Base-by-base conservation (phyloP, 2,797 vertebrate genomes). In the Pogoniulus pusillus region DNA sequence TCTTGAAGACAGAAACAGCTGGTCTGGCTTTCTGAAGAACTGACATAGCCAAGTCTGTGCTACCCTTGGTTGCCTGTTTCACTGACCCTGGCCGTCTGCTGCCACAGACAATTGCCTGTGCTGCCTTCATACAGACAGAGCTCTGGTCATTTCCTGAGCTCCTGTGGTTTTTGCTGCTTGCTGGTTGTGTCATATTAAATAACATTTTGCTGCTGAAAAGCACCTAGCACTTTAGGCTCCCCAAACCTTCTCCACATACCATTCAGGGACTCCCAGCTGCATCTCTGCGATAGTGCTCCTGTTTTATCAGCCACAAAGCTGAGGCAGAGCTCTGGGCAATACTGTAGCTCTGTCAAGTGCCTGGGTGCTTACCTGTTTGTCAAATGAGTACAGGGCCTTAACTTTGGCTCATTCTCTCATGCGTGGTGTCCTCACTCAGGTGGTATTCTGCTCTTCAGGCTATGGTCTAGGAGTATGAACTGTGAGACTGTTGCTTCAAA, bases 11-110 rank as follows among this genome's bases (percentile, higher is more conserved):
- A 39, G 63, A 75, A 87, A 81, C 73, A 89, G 30, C 63, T 95
- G 85, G 34, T 81, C 70, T 89, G 74, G 70, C 43, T 94, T 81
- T 89, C 82, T 85, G 78, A 62, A 77, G 59, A 71, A 32, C 22
- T 58, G 72, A 55, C 2, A 4, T 43, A 85, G 62, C 37, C 37
- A 80, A 80, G 30, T 74, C 64, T 49, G 7, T 14, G 55, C 43
- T 79, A 58, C 82, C 34, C n/a, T 82, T 80, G 55, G 77, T 87
- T 80, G 62, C 45, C 62, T 85, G 10, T 80, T 93, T 59, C 3
- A 4, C 89, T 85, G 58, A 80, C 37, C 63, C 75, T 58, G 54
- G 23, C 41, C 65, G 41, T 77, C 76, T 85, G 58, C 37, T 91
- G 62, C 65, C 71, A 79, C 68, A 82, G 68, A 51, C 35, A 63